A percentile compares a stretch with the other conserved stretches of the same genome.
phyloP scores from a whole-genome alignment of 2,888 invertebrate genomes.

The Notocelia uddmanniana region DNA sequence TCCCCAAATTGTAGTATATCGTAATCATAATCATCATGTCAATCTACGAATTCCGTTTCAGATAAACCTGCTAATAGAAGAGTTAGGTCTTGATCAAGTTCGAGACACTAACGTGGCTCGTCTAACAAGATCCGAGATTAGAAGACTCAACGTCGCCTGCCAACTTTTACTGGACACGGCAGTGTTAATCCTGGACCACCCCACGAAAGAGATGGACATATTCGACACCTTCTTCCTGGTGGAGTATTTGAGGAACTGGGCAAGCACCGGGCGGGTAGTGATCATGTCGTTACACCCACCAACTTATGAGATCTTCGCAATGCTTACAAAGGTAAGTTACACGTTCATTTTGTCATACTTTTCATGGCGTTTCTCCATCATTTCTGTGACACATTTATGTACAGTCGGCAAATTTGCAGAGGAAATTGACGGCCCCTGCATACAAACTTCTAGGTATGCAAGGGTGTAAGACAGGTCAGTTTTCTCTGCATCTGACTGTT shows the following conservation, averaged over 20 bases:
- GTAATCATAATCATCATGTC: neutral
- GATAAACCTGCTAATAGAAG: constrained; percentile 96
- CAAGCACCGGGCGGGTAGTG: constrained; percentile 92
- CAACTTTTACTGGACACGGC: constrained; percentile 95
- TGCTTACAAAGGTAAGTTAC: constrained; percentile 89
- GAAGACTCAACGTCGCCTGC: constrained; percentile 95
- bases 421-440: too few relatives aligned
- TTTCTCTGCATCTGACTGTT: too few relatives aligned
- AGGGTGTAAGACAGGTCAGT: too few relatives aligned
- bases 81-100: constrained; percentile 95
- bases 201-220: constrained; percentile 95
- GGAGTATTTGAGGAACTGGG: constrained; percentile 97
- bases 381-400: too few relatives aligned
- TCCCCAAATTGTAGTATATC: too few relatives aligned
- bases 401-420: too few relatives aligned
- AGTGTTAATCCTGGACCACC: constrained; percentile 94
- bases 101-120: constrained; percentile 94
- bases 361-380: too few relatives aligned
- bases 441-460: too few relatives aligned
- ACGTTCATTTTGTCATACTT: too few relatives aligned
- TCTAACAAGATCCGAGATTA: constrained; percentile 94
- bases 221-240: constrained; percentile 98
- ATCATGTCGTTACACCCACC: constrained; percentile 97
- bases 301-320: constrained; percentile 97
- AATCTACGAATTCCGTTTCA: constrained; percentile 65